phyloP scores from a whole-genome alignment of 2,113 vertebrate species.

The Pygoscelis adeliae region DNA sequence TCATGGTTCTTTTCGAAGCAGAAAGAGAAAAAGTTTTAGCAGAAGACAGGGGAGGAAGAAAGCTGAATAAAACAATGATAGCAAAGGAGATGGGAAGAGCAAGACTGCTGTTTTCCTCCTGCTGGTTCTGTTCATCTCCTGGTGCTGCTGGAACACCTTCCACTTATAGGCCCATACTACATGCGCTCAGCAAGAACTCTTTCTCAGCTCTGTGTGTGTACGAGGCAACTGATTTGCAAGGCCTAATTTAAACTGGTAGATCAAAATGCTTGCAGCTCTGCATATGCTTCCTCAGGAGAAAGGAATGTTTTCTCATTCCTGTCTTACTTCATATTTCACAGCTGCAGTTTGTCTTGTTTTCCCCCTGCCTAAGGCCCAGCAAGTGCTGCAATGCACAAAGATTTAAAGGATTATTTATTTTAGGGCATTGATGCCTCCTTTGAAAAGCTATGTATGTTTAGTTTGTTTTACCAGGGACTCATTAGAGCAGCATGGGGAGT shows the following conservation, averaged over 20 bases:
- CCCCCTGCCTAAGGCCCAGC: constrained; percentile 23
- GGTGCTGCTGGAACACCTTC: neutral
- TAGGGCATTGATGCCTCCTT: constrained; percentile 12
- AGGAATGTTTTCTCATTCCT: constrained; percentile 60
- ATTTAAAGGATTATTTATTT: constrained; percentile 42
- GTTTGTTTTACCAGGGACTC: neutral
- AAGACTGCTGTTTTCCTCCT: neutral
- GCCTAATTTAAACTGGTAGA: neutral
- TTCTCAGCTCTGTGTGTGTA: neutral
- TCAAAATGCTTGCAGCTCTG: constrained; percentile 27
- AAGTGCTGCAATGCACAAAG: constrained; percentile 19
- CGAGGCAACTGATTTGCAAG: neutral
- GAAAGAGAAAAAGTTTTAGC: neutral
- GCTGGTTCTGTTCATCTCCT: neutral
- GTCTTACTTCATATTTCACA: constrained; percentile 55
- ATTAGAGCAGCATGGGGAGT: neutral
- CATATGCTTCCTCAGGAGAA: constrained; percentile 35
- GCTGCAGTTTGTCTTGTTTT: constrained; percentile 49
- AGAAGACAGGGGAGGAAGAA: neutral
- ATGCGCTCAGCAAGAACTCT: neutral
- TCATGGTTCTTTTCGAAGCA: neutral
- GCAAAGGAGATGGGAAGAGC: neutral
- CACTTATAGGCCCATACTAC: rapidly evolving
- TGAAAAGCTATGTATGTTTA: neutral
- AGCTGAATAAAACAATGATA: neutral